Evolutionary conservation across 2,888 invertebrate genomes (phyloP).

Genomic region (Melipona beecheii): DNA sequence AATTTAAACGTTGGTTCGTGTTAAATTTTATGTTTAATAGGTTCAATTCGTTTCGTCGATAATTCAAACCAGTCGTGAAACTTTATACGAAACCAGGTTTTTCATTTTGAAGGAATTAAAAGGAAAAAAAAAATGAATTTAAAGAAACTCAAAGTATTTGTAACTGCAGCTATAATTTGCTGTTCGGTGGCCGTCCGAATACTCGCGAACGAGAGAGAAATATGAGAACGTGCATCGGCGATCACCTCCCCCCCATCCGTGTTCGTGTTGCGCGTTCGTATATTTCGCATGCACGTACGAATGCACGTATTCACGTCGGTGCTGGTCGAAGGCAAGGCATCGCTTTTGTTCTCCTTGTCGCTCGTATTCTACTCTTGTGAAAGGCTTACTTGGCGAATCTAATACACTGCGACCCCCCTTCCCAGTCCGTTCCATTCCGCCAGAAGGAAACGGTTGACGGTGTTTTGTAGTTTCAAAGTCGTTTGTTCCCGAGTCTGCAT

Average conservation of each 20-base stretch:
- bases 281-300: neutral
- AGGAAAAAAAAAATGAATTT: no score
- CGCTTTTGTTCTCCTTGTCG: constrained; percentile 60
- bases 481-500: constrained; percentile 39
- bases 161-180: no score
- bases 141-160: no score
- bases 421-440: constrained; percentile 36
- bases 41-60: no score
- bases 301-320: constrained; percentile 26
- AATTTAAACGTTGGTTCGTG: no score
- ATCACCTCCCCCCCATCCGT: neutral
- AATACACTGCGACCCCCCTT: constrained; percentile 66
- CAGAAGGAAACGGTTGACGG: constrained; percentile 39
- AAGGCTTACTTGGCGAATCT: constrained; percentile 73
- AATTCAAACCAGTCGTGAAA: no score
- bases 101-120: no score
- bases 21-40: no score
- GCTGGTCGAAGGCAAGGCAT: constrained; percentile 44
- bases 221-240: neutral
- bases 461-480: constrained; percentile 42
- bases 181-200: no score
- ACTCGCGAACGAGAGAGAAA: no score
- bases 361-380: constrained; percentile 62
- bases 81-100: no score
- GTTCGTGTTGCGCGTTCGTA: neutral